Conservation (phyloP, 2,888 invertebrate genomes). For the Parascotia fuliginaria region DNA sequence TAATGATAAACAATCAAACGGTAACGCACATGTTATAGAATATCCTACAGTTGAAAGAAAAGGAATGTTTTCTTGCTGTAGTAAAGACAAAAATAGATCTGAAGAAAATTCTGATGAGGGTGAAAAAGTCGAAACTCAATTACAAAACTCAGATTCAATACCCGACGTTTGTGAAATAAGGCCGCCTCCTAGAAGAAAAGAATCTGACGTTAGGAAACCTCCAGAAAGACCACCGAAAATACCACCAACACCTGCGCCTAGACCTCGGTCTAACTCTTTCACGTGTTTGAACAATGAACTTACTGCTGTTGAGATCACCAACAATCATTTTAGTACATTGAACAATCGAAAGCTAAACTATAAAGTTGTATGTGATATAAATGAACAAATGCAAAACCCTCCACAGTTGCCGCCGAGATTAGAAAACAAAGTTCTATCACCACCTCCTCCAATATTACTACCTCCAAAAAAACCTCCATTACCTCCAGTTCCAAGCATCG, state of each 20-base stretch:
- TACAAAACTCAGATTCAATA: conserved; percentile 75
- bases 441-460: conserved; percentile 83
- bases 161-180: conserved; percentile 83
- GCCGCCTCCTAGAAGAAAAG: conserved; percentile 87
- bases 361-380: conserved; percentile 77
- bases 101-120: conserved; percentile 80
- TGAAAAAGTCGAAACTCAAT: conserved; percentile 65
- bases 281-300: conserved; percentile 77
- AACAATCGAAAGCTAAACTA: conserved; percentile 78
- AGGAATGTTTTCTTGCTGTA: conserved; percentile 90
- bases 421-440: conserved; percentile 69
- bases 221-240: conserved; percentile 90
- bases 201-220: conserved; percentile 83
- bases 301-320: conserved; percentile 73
- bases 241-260: conserved; percentile 76
- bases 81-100: conserved; percentile 85
- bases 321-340: conserved; percentile 76
- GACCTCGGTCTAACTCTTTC: conserved; percentile 86
- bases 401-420: conserved; percentile 84
- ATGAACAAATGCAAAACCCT: conserved; percentile 72
- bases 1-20: conserved; percentile 73
- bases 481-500: conserved; percentile 89
- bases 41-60: conserved; percentile 90
- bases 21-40: conserved; percentile 87
- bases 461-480: conserved; percentile 91